phyloP scores from a whole-genome alignment of 2,113 vertebrate species.

The Rostratula benghalensis region DNA sequence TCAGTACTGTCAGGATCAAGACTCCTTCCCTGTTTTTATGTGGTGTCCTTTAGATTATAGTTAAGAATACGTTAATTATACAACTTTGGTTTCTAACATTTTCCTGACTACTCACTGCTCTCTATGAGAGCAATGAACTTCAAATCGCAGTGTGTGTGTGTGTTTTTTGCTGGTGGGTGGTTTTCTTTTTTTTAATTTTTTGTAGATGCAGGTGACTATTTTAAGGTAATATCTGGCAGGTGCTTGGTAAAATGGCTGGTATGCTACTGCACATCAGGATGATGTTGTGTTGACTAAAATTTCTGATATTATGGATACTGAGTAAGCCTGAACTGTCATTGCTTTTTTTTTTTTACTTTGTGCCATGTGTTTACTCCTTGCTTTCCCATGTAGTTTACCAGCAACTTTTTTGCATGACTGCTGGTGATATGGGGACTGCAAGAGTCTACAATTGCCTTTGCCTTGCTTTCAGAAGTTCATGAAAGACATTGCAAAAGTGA shows the following conservation, averaged over 20 bases:
- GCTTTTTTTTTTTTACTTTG: conserved; percentile 27
- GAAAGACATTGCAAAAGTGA: background rate
- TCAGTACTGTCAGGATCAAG: background rate
- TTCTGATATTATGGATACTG: background rate
- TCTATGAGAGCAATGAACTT: background rate
- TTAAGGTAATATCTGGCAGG: background rate
- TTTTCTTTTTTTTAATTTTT: too few species aligned
- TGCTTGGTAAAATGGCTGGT: background rate
- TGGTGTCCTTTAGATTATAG: background rate
- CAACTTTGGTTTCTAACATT: background rate
- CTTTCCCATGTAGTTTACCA: conserved; percentile 53
- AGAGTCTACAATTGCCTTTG: background rate
- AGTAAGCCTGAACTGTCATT: background rate
- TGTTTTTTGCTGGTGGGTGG: fast-evolving
- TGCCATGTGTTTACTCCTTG: background rate
- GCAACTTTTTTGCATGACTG: conserved; percentile 3
- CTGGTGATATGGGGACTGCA: background rate
- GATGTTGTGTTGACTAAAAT: background rate
- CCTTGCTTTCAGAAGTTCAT: conserved; percentile 18
- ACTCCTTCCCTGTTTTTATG: background rate
- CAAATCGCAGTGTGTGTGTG: background rate
- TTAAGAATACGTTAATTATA: background rate
- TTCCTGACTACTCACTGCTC: background rate
- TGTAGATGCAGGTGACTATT: background rate
- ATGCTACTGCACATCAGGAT: background rate